Percentiles rank a stretch among this genome's conserved stretches.
Evolutionary conservation across 2,888 invertebrate genomes (phyloP).

Genomic region (Rhagonycha fulva): DNA sequence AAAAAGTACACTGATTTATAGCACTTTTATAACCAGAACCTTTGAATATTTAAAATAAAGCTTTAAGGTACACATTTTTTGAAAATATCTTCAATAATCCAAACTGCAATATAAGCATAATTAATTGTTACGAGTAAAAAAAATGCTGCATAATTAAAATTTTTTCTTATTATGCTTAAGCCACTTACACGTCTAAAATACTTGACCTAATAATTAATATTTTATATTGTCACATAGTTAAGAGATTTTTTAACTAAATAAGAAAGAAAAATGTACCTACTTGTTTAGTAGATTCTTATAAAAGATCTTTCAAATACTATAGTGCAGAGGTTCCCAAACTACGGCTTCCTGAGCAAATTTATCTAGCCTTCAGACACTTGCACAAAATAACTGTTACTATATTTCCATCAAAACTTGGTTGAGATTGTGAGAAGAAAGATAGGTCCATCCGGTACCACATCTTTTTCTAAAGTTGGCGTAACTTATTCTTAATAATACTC

Average conservation of each 20-base stretch:
- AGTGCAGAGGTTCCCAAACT: no score
- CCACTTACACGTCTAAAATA: not conserved
- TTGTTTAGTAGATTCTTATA: not conserved
- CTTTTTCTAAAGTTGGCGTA: no score
- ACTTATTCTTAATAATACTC: no score
- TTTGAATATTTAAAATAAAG: not conserved
- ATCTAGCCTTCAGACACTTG: no score
- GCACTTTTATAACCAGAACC: not conserved
- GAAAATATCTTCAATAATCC: not conserved
- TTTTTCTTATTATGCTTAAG: not conserved
- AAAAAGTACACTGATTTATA: not conserved
- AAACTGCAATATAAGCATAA: not conserved
- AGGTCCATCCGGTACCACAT: no score
- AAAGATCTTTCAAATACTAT: not conserved
- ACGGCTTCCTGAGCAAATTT: no score
- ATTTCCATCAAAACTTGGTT: no score
- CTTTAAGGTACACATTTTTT: not conserved
- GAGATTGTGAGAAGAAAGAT: no score
- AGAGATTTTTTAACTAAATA: not conserved
- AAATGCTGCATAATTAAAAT: not conserved
- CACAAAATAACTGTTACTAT: no score
- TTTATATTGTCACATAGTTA: not conserved
- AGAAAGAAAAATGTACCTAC: no score
- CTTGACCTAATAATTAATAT: not conserved
- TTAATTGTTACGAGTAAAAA: not conserved